Evolutionary conservation across 2,888 invertebrate species (phyloP), one percentile per base, ranked within the genome.

Genomic region (Hydrotaea diabolus): DNA sequence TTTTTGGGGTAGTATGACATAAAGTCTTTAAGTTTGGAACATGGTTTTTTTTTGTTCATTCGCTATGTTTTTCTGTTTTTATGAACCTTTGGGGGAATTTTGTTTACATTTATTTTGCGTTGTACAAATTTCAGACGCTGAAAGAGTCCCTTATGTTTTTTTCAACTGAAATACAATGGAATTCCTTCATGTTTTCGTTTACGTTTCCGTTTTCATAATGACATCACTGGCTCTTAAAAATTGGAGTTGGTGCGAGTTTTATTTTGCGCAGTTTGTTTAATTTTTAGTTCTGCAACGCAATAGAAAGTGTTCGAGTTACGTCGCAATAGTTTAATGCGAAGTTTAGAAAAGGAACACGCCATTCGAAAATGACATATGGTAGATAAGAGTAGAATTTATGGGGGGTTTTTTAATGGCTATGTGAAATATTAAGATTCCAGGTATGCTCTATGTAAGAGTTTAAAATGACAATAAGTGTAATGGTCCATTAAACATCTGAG

Each of bases 31-130:
- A 36, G 36, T 36, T 26, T 36, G n/a, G 31, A 36, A 64, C 23
- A 36, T 64, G n/a, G 8, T 36, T 49, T 49, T 49, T 13, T 15
- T 8, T n/a, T 49, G 36, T 13, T 62, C 5, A 2, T 26, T 39
- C 49, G 15, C n/a, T 49, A 15, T 13, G n/a, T 64, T 66, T n/a
- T n/a, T 43, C 39, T 39, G 39, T 19, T 66, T 39, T n/a, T n/a
- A n/a, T n/a, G n/a, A n/a, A n/a, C 66, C 19, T 43, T 11, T 9
- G 66, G 66, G 19, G 21, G 66, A 11, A 49, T 49, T 66, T 64
- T 21, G 15, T 64, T 64, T 64, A 64, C 39, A 62, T 31, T 31
- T 64, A 19, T 66, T 39, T 66, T 66, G 66, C 66, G 66, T 66
- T 66, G 26, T 43, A 43, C 43, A n/a, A n/a, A 11, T 66, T 39